Evolutionary conservation across 2,888 invertebrate genomes (phyloP).

Genomic region (Pinctada fucata): DNA sequence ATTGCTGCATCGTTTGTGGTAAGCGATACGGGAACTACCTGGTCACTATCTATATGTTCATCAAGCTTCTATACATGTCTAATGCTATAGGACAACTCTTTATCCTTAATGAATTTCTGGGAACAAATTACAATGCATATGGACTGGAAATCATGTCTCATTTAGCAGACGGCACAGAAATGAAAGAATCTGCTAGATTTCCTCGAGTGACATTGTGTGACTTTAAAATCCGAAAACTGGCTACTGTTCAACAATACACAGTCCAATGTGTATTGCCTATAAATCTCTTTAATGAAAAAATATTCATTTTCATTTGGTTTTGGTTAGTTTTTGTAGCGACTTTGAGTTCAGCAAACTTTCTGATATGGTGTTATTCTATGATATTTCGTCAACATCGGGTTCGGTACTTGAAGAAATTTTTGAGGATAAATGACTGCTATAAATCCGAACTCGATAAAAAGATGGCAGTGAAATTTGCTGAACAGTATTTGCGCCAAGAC

Average conservation of each 20-base stretch:
- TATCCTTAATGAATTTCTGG: conserved; percentile 78
- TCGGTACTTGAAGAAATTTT: conserved; percentile 73
- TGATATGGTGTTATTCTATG: conserved; percentile 77
- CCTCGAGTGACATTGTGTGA: conserved; percentile 77
- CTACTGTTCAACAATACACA: conserved; percentile 77
- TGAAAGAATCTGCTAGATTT: conserved; percentile 73
- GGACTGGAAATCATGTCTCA: conserved; percentile 78
- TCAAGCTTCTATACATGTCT: conserved; percentile 77
- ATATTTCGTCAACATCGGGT: conserved; percentile 70
- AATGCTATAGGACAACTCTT: conserved; percentile 78
- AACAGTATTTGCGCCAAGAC: conserved; percentile 75
- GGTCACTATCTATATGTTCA: conserved; percentile 77
- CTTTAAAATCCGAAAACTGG: conserved; percentile 77
- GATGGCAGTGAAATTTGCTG: conserved; percentile 73
- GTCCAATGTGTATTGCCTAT: conserved; percentile 77
- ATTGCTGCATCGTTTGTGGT: conserved; percentile 76
- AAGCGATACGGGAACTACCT: conserved; percentile 78
- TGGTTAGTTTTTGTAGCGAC: conserved; percentile 78
- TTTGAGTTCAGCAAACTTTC: conserved; percentile 76
- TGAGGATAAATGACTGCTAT: conserved; percentile 71
- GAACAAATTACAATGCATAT: conserved; percentile 76
- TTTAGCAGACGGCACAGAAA: conserved; percentile 75
- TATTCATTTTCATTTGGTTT: conserved; percentile 79
- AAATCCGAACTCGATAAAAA: conserved; percentile 73
- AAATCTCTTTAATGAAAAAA: conserved; percentile 74